These are phyloP conservation scores for Percopsis omiscomaycus DNA, from an alignment of 2,797 vertebrate species.

Conservation along the genomic window DNA sequence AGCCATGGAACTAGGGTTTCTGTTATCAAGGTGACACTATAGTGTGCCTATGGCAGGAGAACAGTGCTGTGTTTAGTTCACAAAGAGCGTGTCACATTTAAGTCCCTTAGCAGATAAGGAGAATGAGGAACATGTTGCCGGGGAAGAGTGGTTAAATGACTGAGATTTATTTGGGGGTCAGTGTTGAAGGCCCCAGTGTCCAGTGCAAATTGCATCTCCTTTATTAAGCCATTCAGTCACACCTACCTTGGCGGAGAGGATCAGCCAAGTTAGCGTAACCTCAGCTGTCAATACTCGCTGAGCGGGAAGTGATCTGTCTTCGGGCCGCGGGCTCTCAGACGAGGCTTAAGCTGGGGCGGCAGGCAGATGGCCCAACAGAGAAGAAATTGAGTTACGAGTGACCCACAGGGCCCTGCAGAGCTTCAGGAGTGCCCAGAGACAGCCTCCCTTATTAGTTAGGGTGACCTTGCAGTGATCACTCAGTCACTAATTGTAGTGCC, in stretches of 20 bases:
- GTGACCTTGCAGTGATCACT: conserved; percentile 60
- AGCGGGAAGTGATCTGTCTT: conserved; percentile 74
- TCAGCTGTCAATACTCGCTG: conserved; percentile 55
- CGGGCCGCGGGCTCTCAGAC: conserved; percentile 45
- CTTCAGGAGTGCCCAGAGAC: conserved; percentile 51
- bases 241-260: conserved; percentile 42
- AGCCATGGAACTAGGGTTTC: too few relatives aligned
- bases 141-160: conserved; percentile 48
- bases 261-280: conserved; percentile 29
- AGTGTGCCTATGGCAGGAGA: background rate
- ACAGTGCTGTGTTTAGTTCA: conserved; percentile 7
- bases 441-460: conserved; percentile 45
- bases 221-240: conserved; percentile 60
- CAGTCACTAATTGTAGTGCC: conserved; percentile 56
- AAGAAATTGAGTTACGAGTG: conserved; percentile 72
- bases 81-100: conserved; percentile 15
- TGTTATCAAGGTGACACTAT: background rate
- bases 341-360: conserved; percentile 25
- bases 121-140: conserved; percentile 18
- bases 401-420: conserved; percentile 58
- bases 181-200: conserved; percentile 49
- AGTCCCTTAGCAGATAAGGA: conserved; percentile 26
- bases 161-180: conserved; percentile 64
- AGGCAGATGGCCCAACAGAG: conserved; percentile 66
- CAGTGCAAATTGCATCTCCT: conserved; percentile 49